Conservation (phyloP, 2,888 invertebrate genomes). For the Yponomeuta sedellus region DNA sequence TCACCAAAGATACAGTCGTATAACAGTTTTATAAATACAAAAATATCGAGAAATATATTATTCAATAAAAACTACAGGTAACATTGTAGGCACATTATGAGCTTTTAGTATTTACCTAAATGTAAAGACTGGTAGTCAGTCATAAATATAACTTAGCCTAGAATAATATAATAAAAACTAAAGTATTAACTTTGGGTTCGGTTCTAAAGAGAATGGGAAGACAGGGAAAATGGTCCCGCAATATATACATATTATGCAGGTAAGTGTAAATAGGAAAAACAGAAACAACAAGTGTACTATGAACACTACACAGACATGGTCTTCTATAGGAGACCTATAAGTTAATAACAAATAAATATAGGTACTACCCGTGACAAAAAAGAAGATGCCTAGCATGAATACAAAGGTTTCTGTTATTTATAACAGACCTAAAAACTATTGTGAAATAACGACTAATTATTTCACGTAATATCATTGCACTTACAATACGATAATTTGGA, state of each 20-base stretch:
- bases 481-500: conserved; percentile 64
- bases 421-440: conserved; percentile 16
- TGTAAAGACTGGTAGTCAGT: conserved; percentile 16
- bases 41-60: conserved; percentile 21
- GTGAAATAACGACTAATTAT: conserved; percentile 40
- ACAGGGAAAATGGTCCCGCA: conserved; percentile 60
- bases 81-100: conserved; percentile 73
- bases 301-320: conserved; percentile 6
- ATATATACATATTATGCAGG: neutral
- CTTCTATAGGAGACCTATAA: conserved; percentile 3
- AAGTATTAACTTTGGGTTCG: conserved; percentile 68
- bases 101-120: conserved; percentile 63
- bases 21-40: conserved; percentile 14
- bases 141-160: conserved; percentile 6
- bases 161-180: conserved; percentile 19
- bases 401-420: conserved; percentile 21
- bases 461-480: conserved; percentile 70
- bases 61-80: conserved; percentile 61
- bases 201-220: conserved; percentile 60
- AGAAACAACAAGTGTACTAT: neutral
- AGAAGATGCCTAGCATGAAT: conserved; percentile 25
- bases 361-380: conserved; percentile 38
- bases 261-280: neutral
- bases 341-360: conserved; percentile 11
- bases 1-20: conserved; percentile 33